These are phyloP conservation scores for Spinus pinus DNA, from an alignment of 2,797 vertebrate genomes.

Conservation along the genomic window DNA sequence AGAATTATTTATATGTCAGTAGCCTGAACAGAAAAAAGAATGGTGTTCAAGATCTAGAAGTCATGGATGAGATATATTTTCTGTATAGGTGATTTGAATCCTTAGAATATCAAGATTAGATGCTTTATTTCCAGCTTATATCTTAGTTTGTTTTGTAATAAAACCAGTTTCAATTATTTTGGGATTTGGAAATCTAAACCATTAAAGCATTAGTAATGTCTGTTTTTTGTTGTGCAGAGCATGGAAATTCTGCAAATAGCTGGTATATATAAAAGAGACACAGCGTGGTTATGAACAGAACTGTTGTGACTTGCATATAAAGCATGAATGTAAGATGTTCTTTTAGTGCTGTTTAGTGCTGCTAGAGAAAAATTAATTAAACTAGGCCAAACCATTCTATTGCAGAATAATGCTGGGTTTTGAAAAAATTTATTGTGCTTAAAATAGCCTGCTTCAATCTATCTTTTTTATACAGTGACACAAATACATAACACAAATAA, in stretches of 20 bases:
- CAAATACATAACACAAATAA: constrained; percentile 60
- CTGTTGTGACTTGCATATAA: constrained; percentile 47
- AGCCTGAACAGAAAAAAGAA: neutral
- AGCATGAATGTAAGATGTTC: constrained; percentile 36
- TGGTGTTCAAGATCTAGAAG: neutral
- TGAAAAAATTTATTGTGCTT: constrained; percentile 48
- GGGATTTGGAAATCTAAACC: neutral
- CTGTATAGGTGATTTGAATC: neutral
- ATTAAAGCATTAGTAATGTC: neutral
- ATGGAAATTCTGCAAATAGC: constrained; percentile 19
- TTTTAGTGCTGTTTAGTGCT: constrained; percentile 19
- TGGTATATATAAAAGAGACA: neutral
- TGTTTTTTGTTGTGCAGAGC: neutral
- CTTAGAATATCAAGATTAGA: neutral
- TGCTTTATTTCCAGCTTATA: neutral
- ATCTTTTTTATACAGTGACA: constrained; percentile 63
- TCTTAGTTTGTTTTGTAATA: neutral
- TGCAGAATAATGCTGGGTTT: constrained; percentile 42
- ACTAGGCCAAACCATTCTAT: constrained; percentile 56
- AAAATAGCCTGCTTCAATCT: constrained; percentile 46
- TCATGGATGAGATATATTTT: neutral
- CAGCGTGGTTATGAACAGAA: neutral
- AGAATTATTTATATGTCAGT: constrained; percentile 13
- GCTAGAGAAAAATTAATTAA: constrained; percentile 62
- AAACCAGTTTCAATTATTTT: neutral